Percentiles rank a stretch among this genome's conserved stretches.
phyloP scores from a whole-genome alignment of 2,797 vertebrate genomes.

The Channa striata region DNA sequence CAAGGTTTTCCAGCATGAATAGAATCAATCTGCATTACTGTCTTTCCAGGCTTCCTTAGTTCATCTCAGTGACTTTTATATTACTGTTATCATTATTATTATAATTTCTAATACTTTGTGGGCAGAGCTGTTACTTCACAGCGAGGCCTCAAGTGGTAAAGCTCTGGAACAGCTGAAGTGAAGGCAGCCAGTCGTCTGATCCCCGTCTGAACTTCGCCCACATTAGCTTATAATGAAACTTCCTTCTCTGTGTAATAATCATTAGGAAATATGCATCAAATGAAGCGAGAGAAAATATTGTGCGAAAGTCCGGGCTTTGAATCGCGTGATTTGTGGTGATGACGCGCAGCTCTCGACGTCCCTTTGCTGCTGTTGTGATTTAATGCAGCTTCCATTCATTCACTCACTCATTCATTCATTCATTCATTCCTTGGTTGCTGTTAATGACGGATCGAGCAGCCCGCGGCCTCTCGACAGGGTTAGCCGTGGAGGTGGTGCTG shows the following conservation, averaged over 20 bases:
- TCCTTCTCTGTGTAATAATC: neutral
- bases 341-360: constrained; percentile 3
- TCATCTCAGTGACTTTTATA: constrained; percentile 3
- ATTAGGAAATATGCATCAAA: constrained; percentile 6
- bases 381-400: constrained; percentile 19
- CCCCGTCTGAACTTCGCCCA: neutral
- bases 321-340: constrained; percentile 14
- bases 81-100: neutral
- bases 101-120: neutral
- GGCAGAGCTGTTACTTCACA: neutral
- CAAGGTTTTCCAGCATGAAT: constrained; percentile 63
- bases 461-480: constrained; percentile 17
- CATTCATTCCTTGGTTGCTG: constrained; percentile 31
- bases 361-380: constrained; percentile 13
- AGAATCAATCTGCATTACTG: constrained; percentile 63
- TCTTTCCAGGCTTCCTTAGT: constrained; percentile 14
- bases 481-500: constrained; percentile 1
- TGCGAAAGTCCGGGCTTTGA: neutral
- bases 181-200: neutral
- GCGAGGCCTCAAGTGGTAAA: neutral
- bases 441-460: constrained; percentile 28
- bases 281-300: neutral
- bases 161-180: neutral
- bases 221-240: neutral
- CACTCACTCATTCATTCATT: too few species aligned